Base-by-base conservation (phyloP, 2,797 vertebrate species). In the Novumbra hubbsi region DNA sequence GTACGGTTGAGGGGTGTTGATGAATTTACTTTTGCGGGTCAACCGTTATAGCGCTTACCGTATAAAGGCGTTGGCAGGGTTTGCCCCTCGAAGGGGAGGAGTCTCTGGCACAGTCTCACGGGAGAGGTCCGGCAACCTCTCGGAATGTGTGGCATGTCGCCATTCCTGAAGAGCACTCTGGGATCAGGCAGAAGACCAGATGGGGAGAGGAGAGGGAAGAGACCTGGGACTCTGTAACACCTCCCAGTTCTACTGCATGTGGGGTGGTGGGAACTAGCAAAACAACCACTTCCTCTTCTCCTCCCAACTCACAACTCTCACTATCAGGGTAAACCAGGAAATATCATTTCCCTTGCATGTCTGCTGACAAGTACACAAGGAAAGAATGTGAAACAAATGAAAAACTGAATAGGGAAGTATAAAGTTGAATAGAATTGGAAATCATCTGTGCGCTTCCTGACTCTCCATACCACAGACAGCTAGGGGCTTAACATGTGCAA, bases 101-200 rank as follows among this genome's bases (percentile, higher is more conserved):
- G 71, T 73, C 73, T 76, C 77, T 85, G 82, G 81, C 84, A 73
- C 34, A 34, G 78, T 76, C 57, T 83, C 76, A 66, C 67, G 73
- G 78, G 68, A 85, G 76, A 65, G 55, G 78, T 72, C 71, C 30
- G 75, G 78, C 82, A 71, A 73, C 83, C 75, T 79, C 73, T 78
- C 77, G 88, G 86, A 86, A 91, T 90, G 83, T 15, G 41, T 78
- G 87, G 86, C 85, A 88, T 89, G 86, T 74, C 72, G 88, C 80
- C 76, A 75, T 90, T 88, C 87, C 86, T 88, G 82, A 88, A 88
- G 82, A 86, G 84, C 41, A 5, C 24, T 62, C n/a, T 80, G 65
- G 30, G 49, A 34, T 27, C 49, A 72, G 66, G 66, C 32, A 68
- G 15, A 14, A n/a, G 66, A 41, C 17, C n/a, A 45, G 30, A 4